These are phyloP conservation scores for Blastomussa wellsi DNA, from an alignment of 92 coral and sea anemone genomes.

Conservation along the genomic window DNA sequence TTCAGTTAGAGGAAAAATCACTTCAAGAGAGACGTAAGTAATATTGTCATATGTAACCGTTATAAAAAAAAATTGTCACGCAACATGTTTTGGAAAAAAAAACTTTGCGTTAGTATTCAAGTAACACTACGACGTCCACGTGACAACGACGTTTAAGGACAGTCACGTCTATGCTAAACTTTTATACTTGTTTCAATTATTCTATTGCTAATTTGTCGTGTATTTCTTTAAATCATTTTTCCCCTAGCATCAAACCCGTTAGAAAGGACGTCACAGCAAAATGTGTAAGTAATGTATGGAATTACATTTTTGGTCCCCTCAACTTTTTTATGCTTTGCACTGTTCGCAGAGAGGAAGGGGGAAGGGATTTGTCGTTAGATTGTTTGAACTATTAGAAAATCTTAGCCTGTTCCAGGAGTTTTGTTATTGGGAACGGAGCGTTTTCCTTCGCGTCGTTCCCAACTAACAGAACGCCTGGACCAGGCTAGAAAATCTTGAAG, in stretches of 20 bases:
- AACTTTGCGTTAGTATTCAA: not conserved
- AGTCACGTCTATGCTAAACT: too few relatives aligned
- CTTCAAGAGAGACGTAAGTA: constrained; percentile 91
- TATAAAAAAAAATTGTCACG: not conserved
- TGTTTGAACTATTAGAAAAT: too few relatives aligned
- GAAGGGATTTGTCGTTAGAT: too few relatives aligned
- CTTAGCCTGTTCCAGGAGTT: too few relatives aligned
- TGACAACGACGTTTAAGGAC: not conserved
- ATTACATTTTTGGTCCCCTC: too few relatives aligned
- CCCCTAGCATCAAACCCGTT: constrained; percentile 67
- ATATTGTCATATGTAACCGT: not conserved
- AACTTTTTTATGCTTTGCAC: too few relatives aligned
- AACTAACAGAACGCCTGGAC: too few relatives aligned
- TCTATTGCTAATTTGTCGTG: not conserved
- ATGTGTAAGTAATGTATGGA: constrained; percentile 93
- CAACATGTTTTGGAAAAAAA: not conserved
- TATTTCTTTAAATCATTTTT: not conserved
- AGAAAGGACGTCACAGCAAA: constrained; percentile 94
- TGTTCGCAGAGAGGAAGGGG: too few relatives aligned
- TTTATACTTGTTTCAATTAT: not conserved
- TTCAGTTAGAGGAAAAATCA: constrained; percentile 79
- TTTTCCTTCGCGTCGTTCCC: too few relatives aligned
- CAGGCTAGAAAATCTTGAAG: too few relatives aligned
- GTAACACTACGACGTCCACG: too few relatives aligned
- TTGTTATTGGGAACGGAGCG: too few relatives aligned